Evolutionary conservation across 1,140 invertebrate species (phyloP), one percentile per base, ranked within the genome.

Genomic region (Phymastichus coffea): DNA sequence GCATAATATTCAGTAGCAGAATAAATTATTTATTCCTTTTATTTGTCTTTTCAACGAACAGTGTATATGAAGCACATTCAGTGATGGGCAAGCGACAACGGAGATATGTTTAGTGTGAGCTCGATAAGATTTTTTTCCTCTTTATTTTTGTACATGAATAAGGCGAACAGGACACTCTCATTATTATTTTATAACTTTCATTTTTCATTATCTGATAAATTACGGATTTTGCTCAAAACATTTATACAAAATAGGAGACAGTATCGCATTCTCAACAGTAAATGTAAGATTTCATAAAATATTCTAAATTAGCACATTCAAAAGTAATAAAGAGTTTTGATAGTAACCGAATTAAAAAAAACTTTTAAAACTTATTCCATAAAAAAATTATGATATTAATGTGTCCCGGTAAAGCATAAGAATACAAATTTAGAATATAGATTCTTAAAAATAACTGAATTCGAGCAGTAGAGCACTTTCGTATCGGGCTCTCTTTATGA

Each of bases 41-140:
- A n/a, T n/a, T n/a, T n/a, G n/a, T 53, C 14, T 15, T 53, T 54
- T 53, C 35, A 44, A 58, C 25, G 8, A 52, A 46, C 10, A 10
- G 38, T 22, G n/a, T n/a, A n/a, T n/a, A n/a, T n/a, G 22, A 58
- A 59, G 23, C 40, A 43, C 28, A 59, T 51, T 48, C 14, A 46
- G 9, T 12, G 48, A 46, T 28, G 25, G 22, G 1, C 9, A 59
- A 59, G 28, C 57, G 40, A 41, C 20, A n/a, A 25, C 26, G 14
- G 15, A 54, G 52, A 61, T 55, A 61, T 61, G 52, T 61, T 20
- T 37, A 53, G 15, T 43, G 41, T 49, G 35, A 49, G 28, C 35
- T 49, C 20, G 23, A 55, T 41, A 22, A 61, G 15, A 54, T 53
- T 47, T 19, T n/a, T n/a, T n/a, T n/a, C 15, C 10, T 35, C n/a